Base-by-base conservation (phyloP, 2,888 invertebrate species). In the Caenorhabditis imperialis region DNA sequence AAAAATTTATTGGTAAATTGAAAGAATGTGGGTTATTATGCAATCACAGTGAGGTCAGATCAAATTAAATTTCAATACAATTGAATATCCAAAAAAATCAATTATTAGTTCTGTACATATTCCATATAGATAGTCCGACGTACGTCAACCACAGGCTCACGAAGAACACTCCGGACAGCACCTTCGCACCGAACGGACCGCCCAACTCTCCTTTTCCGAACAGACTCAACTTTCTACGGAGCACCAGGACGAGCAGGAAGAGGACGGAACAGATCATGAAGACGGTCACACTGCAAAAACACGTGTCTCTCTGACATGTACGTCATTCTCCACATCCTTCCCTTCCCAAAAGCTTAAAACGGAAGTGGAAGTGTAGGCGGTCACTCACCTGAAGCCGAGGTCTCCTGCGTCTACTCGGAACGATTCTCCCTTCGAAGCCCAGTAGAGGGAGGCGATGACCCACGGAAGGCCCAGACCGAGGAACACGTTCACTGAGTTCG, bases 401-500 rank as follows among this genome's bases (percentile, higher is more conserved):
- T 87, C 83, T 42, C 89, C 90, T 3, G 90, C 88, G 25, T 83
- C 77, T 1, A 91, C 90, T 4, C 51, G 53, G 81, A 91, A 91
- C 6, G 37, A 37, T n/a, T 86, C 77, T 18, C 88, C 89, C 88
- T 90, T 85, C 8, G 86, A 53, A 12, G 85, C 83, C 85, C 90
- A 90, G 82, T 91, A 91, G 50, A 90, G 88, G 40, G 91, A 88
- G 25, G 91, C 91, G 27, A 91, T 89, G 22, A 91, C 81, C 92
- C 92, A 92, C 0, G 92, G 92, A 48, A 92, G 86, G 10, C 92
- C 83, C 14, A 92, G 89, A 40, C 92, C 92, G 37, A 92, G 89
- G 86, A 92, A 91, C 8, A 92, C 92, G 84, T 92, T 92, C 25
- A 92, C 92, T 7, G 91, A 91, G 82, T 92, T 92, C 79, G 91